Evolutionary conservation across 2,797 vertebrate species (phyloP), one percentile per base, ranked within the genome.

Genomic region (Spondyliosoma cantharus): DNA sequence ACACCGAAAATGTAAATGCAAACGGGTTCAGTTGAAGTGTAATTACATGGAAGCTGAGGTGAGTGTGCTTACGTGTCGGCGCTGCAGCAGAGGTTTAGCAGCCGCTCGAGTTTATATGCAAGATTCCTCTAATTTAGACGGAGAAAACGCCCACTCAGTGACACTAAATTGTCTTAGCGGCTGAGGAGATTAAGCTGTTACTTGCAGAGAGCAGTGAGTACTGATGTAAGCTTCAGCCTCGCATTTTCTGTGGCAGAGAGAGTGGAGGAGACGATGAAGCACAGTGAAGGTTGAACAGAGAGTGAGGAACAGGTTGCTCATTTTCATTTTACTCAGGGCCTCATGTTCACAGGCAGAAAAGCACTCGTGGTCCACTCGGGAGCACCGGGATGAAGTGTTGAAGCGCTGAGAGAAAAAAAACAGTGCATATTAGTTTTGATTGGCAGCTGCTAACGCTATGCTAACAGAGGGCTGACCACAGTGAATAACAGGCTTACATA

Each of bases 11-110:
- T 60, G 50, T 74, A 62, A 62, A 75, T 67, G 43, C 43, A 75
- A 62, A 66, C 27, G 14, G 29, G 43, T 66, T 62, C 24, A 57
- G 12, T 61, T 66, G 4, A 24, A 79, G 67, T 72, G 32, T 45
- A 61, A 66, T 74, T 66, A 66, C 53, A 71, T 45, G 43, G 71
- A 32, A 48, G 32, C 42, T 66, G 70, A 54, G 49, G 53, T 59
- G n/a, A 54, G 43, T 46, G 13, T 13, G 43, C 32, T 20, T 29
- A 12, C 0, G 19, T n/a, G 48, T 61, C 56, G 20, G 74, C 25
- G n/a, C 58, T 67, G 45, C 27, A 52, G 52, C 66, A 20, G 72
- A 11, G 53, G 24, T 45, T 57, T 20, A 48, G 25, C 8, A 2
- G 24, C 65, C 58, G 52, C 65, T 25, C 29, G 22, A 65, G 9